These are phyloP conservation scores for Pangasius mekongensis DNA, from an alignment of 2,797 vertebrate species.

Conservation along the genomic window DNA sequence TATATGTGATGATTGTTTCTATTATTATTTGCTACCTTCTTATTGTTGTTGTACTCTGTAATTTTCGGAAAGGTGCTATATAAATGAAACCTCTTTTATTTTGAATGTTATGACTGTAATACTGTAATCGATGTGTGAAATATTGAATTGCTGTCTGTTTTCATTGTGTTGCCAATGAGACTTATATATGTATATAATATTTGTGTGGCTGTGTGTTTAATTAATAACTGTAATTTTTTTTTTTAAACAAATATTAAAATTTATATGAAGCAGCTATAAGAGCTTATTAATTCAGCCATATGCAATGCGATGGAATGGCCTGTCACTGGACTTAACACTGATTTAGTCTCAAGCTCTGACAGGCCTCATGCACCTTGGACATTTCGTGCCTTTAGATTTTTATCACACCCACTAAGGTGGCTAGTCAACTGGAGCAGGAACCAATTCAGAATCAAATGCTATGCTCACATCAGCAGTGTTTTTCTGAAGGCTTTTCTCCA, in stretches of 20 bases:
- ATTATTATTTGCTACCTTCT: neutral
- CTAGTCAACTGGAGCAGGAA: conserved; percentile 26
- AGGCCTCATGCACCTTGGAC: conserved; percentile 9
- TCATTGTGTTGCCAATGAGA: neutral
- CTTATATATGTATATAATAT: neutral
- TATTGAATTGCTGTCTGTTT: neutral
- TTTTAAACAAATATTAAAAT: neutral
- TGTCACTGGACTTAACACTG: conserved; percentile 43
- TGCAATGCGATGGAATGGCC: conserved; percentile 42
- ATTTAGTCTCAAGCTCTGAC: conserved; percentile 35
- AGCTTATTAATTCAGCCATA: conserved; percentile 43
- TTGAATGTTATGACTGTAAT: neutral
- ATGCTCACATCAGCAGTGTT: conserved; percentile 42
- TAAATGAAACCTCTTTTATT: neutral
- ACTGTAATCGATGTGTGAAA: neutral
- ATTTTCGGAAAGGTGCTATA: neutral
- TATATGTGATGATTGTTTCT: neutral
- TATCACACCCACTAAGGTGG: conserved; percentile 24
- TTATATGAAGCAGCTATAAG: conserved; percentile 3
- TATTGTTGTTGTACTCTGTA: neutral
- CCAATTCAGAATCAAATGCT: conserved; percentile 31
- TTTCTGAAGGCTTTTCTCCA: conserved; percentile 14
- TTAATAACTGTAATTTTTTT: neutral
- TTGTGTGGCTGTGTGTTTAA: neutral
- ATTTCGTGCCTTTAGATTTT: conserved; percentile 49